Base-by-base conservation (phyloP, 2,888 invertebrate species). In the Agonopterix heracliana region DNA sequence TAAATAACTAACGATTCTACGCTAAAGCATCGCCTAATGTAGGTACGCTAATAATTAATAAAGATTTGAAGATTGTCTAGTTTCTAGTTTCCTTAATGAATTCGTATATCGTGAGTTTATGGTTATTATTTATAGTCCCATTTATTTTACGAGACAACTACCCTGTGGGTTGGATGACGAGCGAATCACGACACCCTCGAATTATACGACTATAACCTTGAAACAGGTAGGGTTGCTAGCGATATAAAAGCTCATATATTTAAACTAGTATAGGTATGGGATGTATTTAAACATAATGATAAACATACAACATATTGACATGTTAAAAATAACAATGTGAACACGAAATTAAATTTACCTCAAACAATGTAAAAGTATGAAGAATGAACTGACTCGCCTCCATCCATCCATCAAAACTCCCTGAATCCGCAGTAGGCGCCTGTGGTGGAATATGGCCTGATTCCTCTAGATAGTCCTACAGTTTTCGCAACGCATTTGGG, bases 41-140 rank as follows among this genome's bases (percentile, higher is more conserved):
- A 42, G 44, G 45, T 44, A 41, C 46, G 46, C 48, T 46, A 40
- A 35, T 46, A 47, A 49, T 42, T 53, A 47, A 49, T 45, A 40
- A 49, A 50, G 41, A 43, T 38, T 41, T 48, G 44, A 44, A 49
- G 49, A 49, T 47, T 43, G 49, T 49, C 40, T 26, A 55, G 54
- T 54, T 50, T 59, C 54, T 50, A 57, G 59, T 60, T 59, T 55
- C 45, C 50, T 34, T 56, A 62, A 64, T 61, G 56, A 58, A 58
- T 54, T 62, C 45, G 47, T 48, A 48, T 54, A 58, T 59, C 52
- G 50, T 47, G 53, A 51, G 50, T 41, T 56, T 55, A 56, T 55
- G 57, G 53, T 60, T 61, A 63, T 61, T 65, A 61, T 63, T 59
- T 57, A 62, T 57, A 53, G 49, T 53, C 48, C 53, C 55, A 58